Evolutionary conservation across 2,888 invertebrate species (phyloP).

Genomic region (Platycheirus rosarum): DNA sequence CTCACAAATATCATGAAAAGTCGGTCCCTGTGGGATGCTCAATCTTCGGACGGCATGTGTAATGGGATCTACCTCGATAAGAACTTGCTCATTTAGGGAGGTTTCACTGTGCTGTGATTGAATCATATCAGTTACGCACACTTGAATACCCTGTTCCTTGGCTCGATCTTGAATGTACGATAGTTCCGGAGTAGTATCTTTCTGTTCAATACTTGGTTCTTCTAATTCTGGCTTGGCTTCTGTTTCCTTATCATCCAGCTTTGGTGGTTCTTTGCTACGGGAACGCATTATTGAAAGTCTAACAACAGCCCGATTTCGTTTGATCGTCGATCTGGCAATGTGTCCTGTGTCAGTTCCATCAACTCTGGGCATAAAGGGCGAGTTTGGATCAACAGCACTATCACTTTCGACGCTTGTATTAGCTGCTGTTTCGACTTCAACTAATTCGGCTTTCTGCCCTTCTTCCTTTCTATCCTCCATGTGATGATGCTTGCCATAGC

Average conservation of each 20-base stretch:
- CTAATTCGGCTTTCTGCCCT: slow-evolving; percentile 30
- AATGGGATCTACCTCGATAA: slow-evolving; percentile 79
- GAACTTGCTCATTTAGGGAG: slow-evolving; percentile 76
- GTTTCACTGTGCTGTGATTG: slow-evolving; percentile 59
- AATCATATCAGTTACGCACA: slow-evolving; percentile 74
- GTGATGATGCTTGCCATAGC: slow-evolving; percentile 81
- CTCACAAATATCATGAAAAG: slow-evolving; percentile 84
- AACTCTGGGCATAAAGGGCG: slow-evolving; percentile 82
- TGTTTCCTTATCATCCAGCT: slow-evolving; percentile 70
- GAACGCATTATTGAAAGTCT: slow-evolving; percentile 87
- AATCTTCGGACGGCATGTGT: slow-evolving; percentile 79
- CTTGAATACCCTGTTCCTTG: slow-evolving; percentile 47
- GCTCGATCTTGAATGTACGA: slow-evolving; percentile 78
- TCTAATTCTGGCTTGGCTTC: slow-evolving; percentile 76
- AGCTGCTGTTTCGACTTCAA: background rate
- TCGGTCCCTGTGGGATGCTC: slow-evolving; percentile 82
- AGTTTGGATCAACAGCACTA: slow-evolving; percentile 76
- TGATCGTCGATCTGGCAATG: slow-evolving; percentile 85
- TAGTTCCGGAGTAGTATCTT: slow-evolving; percentile 67
- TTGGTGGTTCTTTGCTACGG: slow-evolving; percentile 77
- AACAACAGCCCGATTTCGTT: slow-evolving; percentile 89
- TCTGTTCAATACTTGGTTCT: slow-evolving; percentile 81
- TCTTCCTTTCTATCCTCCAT: slow-evolving; percentile 40
- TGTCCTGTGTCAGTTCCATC: slow-evolving; percentile 83
- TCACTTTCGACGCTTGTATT: slow-evolving; percentile 42